Percentiles rank a stretch among this genome's conserved stretches.
Evolutionary conservation across 2,113 vertebrate species (phyloP).

Genomic region (Manacus vitellinus): DNA sequence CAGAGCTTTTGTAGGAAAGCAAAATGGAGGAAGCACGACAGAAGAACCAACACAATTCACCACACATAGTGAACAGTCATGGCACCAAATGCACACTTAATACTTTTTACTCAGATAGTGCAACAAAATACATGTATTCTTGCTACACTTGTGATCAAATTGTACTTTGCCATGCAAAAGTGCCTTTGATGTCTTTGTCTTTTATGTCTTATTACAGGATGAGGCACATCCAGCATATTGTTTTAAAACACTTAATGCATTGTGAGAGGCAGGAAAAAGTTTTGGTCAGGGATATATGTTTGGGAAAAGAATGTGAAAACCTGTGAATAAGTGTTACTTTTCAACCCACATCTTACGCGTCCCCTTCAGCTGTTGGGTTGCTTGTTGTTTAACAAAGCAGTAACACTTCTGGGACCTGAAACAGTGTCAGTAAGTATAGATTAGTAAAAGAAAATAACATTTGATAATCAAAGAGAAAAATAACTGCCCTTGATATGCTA

Average conservation of each 20-base stretch:
- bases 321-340: not conserved
- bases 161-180: not conserved
- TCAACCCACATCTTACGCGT: not conserved
- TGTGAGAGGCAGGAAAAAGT: not conserved
- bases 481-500: not conserved
- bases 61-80: not conserved
- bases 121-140: not conserved
- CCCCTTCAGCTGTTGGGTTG: not conserved
- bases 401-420: not conserved
- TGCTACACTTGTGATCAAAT: accelerated
- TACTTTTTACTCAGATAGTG: not conserved
- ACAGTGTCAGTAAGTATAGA: not conserved
- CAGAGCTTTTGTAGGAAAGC: not conserved
- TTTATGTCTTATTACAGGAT: not conserved
- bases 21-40: not conserved
- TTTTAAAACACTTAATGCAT: not conserved
- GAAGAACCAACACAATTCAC: not conserved
- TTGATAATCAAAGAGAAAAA: not conserved
- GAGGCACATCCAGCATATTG: not conserved
- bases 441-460: not conserved
- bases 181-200: not conserved
- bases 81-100: not conserved
- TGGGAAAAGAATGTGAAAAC: not conserved
- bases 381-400: not conserved
- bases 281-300: not conserved